A percentile compares a stretch with the other conserved stretches of the same genome.
Conservation (phyloP, 2,113 vertebrate species). For the Prunella fulvescens region DNA sequence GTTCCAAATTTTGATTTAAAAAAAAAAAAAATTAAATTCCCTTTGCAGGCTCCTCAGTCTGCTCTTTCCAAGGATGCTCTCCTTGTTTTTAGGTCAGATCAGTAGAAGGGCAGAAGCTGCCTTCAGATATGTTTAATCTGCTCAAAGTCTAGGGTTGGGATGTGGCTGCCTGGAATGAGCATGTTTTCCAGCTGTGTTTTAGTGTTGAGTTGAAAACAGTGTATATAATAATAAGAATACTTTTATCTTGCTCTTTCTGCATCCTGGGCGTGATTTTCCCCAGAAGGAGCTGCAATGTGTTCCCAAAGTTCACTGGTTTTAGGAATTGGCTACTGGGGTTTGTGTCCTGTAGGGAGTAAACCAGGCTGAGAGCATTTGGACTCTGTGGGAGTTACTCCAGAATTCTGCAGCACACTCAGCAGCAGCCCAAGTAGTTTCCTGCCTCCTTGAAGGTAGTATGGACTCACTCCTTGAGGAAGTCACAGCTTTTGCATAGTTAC, state of each 20-base stretch:
- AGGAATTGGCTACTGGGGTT: neutral
- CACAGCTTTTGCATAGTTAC: neutral
- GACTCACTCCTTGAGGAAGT: neutral
- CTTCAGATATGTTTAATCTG: neutral
- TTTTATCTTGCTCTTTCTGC: neutral
- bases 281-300: neutral
- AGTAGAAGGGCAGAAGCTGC: neutral
- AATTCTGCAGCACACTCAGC: neutral
- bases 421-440: neutral
- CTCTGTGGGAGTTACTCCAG: neutral
- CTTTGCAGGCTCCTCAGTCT: neutral
- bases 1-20: neutral
- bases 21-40: neutral
- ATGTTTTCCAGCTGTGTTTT: neutral
- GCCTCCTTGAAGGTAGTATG: neutral
- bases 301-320: neutral
- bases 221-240: neutral
- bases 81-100: neutral
- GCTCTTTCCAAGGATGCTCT: neutral
- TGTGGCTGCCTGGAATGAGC: neutral
- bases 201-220: neutral
- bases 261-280: neutral
- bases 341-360: neutral
- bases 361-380: neutral
- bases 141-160: neutral